These are phyloP conservation scores for Sarcoramphus papa DNA, from an alignment of 2,797 vertebrate genomes.

Conservation along the genomic window DNA sequence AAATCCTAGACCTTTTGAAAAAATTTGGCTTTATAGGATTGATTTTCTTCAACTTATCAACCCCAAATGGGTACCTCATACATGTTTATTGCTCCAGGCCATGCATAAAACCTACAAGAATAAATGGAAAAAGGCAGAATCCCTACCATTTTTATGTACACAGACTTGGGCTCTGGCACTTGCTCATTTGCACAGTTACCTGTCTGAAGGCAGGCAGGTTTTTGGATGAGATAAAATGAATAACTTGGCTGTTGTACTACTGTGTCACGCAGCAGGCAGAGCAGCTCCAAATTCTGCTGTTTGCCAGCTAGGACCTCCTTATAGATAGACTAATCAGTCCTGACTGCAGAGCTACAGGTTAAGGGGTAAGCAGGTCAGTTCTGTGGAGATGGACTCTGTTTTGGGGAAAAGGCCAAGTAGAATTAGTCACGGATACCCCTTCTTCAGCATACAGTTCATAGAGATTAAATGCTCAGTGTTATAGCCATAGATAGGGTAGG, in stretches of 20 bases:
- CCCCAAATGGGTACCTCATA: background rate
- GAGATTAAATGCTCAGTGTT: background rate
- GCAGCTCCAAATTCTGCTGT: background rate
- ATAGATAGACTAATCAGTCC: background rate
- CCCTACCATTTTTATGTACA: background rate
- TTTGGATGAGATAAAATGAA: background rate
- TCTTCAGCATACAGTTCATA: background rate
- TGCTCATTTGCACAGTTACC: background rate
- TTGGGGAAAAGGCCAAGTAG: background rate
- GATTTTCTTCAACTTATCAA: background rate
- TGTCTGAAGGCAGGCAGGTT: background rate
- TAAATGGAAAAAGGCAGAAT: background rate
- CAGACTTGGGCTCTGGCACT: background rate
- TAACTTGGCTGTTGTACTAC: background rate
- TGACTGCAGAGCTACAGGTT: background rate
- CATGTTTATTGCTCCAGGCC: background rate
- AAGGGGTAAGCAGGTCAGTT: background rate
- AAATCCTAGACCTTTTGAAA: background rate
- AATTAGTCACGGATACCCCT: background rate
- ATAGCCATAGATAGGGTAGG: background rate
- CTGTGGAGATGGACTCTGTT: background rate
- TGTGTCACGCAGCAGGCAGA: background rate
- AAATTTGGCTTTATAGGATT: background rate
- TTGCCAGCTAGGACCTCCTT: background rate
- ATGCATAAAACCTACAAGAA: background rate